Evolutionary conservation across 2,888 invertebrate species (phyloP).

Genomic region (Notodonta ziczac): DNA sequence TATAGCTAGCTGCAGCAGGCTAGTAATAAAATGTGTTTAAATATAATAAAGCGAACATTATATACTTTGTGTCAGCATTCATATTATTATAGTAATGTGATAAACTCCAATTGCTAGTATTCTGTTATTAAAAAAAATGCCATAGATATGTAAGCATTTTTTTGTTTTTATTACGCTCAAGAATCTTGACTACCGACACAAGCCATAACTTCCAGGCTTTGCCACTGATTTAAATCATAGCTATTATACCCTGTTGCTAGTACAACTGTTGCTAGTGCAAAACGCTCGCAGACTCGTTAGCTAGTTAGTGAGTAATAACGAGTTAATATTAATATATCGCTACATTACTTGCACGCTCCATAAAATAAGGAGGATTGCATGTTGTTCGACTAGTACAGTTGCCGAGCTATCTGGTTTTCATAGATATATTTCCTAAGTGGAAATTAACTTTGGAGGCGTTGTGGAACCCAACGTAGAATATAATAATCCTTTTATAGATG

Average conservation of each 20-base stretch:
- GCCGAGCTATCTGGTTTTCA: neutral
- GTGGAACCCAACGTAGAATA: no score
- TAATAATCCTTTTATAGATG: no score
- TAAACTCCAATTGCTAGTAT: no score
- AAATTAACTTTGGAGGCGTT: no score
- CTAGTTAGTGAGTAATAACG: neutral
- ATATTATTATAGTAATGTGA: no score
- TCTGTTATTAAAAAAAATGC: no score
- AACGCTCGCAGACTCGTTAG: neutral
- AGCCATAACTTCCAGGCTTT: neutral
- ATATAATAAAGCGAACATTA: no score
- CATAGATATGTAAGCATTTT: neutral
- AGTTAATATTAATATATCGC: conserved; percentile 5
- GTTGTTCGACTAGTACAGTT: neutral
- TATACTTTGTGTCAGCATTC: no score
- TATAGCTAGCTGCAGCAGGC: no score
- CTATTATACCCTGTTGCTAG: no score
- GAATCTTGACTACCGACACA: no score
- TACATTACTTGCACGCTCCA: conserved; percentile 12
- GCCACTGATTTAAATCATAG: neutral
- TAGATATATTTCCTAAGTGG: neutral
- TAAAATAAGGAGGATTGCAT: conserved; percentile 3
- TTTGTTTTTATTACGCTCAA: neutral
- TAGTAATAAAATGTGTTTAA: no score
- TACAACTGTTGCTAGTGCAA: neutral